Evolutionary conservation across 2,797 vertebrate species (phyloP), one percentile per base, ranked within the genome.

Genomic region (Emys orbicularis): DNA sequence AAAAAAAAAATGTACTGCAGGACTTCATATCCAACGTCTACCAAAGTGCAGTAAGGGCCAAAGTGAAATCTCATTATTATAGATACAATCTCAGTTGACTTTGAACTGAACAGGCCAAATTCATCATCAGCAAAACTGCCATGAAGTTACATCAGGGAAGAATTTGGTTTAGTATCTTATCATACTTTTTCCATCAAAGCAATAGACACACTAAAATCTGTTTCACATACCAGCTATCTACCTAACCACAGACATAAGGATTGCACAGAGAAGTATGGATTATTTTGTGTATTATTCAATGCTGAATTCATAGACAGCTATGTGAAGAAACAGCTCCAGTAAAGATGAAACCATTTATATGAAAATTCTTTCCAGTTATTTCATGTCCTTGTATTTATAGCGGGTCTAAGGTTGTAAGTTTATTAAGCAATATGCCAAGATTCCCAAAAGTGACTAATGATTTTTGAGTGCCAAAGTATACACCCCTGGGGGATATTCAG

Each of bases 261-360:
- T 0, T 90, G 18, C 47, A n/a, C 7, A 12, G 56, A 88, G 84
- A 79, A 92, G 19, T 83, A 79, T 84, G 87, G 50, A 86, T 56
- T 44, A 54, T 87, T 96, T 52, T 80, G 37, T 72, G 21, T 72
- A 84, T 93, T 88, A 81, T 83, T 92, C 96, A 83, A 77, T 84
- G 77, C 85, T 82, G 5, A 95, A 92, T 88, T 86, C 29, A 56
- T 77, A 84, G 88, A 57, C 25, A 87, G 19, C 31, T 68, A 80
- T 29, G 21, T 76, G n/a, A 92, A 88, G 47, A 81, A 94, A 91
- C 82, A 94, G 87, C 91, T 86, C 84, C 86, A 94, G 84, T 68
- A 77, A 77, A 77, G 15, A 49, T 18, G 8, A 77, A 77, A 47
- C 74, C 8, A 2, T 47, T 86, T 74, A 93, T 84, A 90, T 79